Evolutionary conservation across 23 tunicate species (phyloP), one percentile per base, ranked within the genome.

Genomic region (Ascidia mentula): DNA sequence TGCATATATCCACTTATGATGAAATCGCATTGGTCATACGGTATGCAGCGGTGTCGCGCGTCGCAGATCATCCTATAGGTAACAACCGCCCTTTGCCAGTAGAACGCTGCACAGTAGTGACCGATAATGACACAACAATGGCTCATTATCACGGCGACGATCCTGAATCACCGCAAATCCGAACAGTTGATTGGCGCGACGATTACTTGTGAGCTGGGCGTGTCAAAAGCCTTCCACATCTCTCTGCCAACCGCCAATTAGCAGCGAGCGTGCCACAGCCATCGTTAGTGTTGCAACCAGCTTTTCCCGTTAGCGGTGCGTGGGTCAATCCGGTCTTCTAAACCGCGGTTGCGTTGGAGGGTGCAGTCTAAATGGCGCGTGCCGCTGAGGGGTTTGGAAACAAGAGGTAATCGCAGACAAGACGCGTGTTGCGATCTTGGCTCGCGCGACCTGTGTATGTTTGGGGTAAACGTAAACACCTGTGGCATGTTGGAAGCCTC

Each of bases 281-380:
- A n/a, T 5, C 24, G 65, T 53, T 20, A 53, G 65, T 53, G 65
- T 53, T 53, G 65, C 65, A 26, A 53, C 7, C 65, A 53, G 4
- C 65, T 26, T 53, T 53, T 53, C 22, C 65, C 24, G 22, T 20
- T 28, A 5, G 13, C 65, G 65, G 65, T 20, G 24, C 65, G 28
- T 9, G 65, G 65, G 4, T 53, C n/a, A n/a, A n/a, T n/a, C n/a
- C n/a, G n/a, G 24, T 53, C 65, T 53, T 53, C 65, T 53, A 53
- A 53, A 53, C 65, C 65, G n/a, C n/a, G n/a, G n/a, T n/a, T n/a
- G n/a, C 7, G 65, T 9, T 53, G 13, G 12, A 3, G 22, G 65
- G n/a, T n/a, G 65, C 65, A 26, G 65, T 53, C 65, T 53, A 53
- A 53, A 53, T 53, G 65, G 65, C 65, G 65, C 65, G 65, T 53